Evolutionary conservation across 2,797 vertebrate genomes (phyloP).

Genomic region (Brachyalestes nurse): DNA sequence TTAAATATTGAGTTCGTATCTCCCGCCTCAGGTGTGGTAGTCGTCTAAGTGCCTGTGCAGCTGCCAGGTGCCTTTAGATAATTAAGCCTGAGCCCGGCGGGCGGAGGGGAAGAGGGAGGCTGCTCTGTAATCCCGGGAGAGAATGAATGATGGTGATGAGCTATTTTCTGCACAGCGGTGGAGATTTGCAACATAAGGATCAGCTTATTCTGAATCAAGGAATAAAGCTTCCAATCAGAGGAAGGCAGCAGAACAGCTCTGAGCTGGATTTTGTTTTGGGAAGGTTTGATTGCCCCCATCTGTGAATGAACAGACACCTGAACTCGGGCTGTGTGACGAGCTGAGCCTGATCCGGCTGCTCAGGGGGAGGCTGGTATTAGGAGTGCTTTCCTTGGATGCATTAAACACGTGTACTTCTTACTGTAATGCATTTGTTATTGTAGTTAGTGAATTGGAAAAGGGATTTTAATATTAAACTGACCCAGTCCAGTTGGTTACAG

Average conservation of each 20-base stretch:
- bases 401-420: neutral
- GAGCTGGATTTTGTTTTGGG: neutral
- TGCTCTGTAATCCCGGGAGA: neutral
- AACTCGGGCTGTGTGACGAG: neutral
- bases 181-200: neutral
- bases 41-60: slow-evolving; percentile 57
- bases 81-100: slow-evolving; percentile 50
- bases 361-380: neutral
- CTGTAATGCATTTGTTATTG: neutral
- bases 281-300: neutral
- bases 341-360: neutral
- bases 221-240: neutral
- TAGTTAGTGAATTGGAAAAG: neutral
- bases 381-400: neutral
- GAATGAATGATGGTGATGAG: slow-evolving; percentile 7
- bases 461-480: too few species aligned
- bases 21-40: too few species aligned
- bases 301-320: neutral
- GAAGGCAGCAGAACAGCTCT: neutral
- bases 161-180: neutral
- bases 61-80: slow-evolving; percentile 63
- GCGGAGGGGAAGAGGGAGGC: slow-evolving; percentile 16
- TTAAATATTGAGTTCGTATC: too few species aligned
- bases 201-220: neutral
- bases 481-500: too few species aligned